Percentiles rank a stretch among this genome's conserved stretches.
Conservation (phyloP, 2,888 invertebrate genomes). For the Dusona sp. region DNA sequence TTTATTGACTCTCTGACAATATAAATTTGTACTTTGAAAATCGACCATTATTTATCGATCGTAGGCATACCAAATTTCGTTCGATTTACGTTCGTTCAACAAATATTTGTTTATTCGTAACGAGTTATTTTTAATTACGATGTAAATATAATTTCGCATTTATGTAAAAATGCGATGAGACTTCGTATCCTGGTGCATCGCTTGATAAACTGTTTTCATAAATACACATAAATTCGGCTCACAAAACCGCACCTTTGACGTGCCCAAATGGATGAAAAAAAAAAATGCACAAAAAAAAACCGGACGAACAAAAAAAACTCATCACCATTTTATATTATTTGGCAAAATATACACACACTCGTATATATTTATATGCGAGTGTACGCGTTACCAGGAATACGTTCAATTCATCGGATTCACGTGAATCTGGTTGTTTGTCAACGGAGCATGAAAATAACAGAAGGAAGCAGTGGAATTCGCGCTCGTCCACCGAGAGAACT, state of each 20-base stretch:
- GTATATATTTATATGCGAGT: background rate
- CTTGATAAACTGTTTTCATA: background rate
- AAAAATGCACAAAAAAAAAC: background rate
- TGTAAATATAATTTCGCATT: background rate
- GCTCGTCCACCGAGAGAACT: constrained; percentile 51
- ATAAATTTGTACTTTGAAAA: background rate
- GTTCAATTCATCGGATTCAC: constrained; percentile 55
- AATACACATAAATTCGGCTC: background rate
- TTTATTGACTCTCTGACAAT: constrained; percentile 4
- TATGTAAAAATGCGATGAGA: background rate
- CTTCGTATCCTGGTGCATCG: background rate
- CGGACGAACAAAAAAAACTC: constrained; percentile 41
- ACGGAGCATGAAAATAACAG: constrained; percentile 58
- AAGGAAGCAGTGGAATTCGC: constrained; percentile 48
- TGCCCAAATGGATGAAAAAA: constrained; percentile 40
- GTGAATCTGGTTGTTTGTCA: constrained; percentile 49
- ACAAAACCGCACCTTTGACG: constrained; percentile 52
- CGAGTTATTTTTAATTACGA: background rate
- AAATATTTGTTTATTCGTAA: background rate
- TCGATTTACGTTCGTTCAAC: background rate
- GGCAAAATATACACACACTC: background rate
- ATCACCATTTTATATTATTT: constrained; percentile 6
- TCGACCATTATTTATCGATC: background rate
- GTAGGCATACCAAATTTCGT: background rate
- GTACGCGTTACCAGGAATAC: constrained; percentile 29